phyloP scores from a whole-genome alignment of 2,113 vertebrate genomes.

The Gnathochromis pfefferi region DNA sequence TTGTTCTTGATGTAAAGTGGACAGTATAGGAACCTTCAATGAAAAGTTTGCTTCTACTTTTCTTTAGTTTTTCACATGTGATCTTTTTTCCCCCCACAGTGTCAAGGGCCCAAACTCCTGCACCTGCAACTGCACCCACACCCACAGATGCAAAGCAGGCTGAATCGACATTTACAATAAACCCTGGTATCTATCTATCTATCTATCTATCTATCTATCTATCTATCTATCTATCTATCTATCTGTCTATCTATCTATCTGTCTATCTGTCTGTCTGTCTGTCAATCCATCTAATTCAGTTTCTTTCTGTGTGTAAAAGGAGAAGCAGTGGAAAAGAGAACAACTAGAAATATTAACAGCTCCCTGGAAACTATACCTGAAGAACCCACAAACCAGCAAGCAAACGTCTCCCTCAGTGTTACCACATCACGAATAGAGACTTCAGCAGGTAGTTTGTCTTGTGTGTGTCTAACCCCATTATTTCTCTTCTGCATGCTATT shows the following conservation, averaged over 20 bases:
- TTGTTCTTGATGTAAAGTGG: slow-evolving; percentile 16
- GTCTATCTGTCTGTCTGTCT: rapidly evolving
- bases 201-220: not conserved
- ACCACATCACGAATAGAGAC: not conserved
- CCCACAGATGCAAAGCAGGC: not conserved
- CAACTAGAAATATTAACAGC: not conserved
- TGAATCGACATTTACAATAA: not conserved
- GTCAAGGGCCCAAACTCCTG: not conserved
- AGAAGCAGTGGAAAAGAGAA: not conserved
- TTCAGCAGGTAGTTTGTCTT: not conserved
- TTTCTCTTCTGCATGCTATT: not conserved
- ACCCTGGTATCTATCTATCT: not conserved
- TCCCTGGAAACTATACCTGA: not conserved
- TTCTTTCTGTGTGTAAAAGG: not conserved
- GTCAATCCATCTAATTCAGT: not conserved
- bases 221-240: rapidly evolving
- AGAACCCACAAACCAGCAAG: not conserved
- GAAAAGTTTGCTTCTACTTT: not conserved
- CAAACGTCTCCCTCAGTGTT: not conserved
- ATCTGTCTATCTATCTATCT: rapidly evolving
- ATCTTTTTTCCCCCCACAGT: not conserved
- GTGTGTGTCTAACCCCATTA: not conserved
- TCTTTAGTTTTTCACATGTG: slow-evolving; percentile 5
- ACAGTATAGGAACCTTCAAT: not conserved
- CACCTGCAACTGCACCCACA: not conserved